Percentiles rank a stretch among this genome's conserved stretches.
Evolutionary conservation across 2,113 vertebrate genomes (phyloP).

Genomic region (Myiopsitta monachus): DNA sequence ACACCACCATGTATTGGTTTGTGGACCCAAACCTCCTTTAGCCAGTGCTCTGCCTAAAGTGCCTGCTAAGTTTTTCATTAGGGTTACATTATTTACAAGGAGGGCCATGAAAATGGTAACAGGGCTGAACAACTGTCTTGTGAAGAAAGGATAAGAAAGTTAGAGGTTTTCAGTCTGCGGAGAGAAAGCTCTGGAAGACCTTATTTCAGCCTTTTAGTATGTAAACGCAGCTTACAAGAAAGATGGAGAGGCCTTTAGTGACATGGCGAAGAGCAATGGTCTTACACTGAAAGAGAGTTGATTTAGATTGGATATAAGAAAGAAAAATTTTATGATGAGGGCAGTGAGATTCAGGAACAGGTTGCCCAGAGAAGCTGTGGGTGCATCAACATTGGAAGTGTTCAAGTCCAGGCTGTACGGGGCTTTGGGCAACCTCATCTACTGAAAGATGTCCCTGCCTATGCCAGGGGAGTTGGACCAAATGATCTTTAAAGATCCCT

Average conservation of each 20-base stretch:
- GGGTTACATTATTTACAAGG: not conserved
- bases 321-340: rapidly evolving
- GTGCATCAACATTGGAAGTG: not conserved
- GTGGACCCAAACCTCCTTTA: not conserved
- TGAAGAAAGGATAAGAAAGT: not conserved
- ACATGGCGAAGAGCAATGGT: not conserved
- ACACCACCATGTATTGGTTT: not conserved
- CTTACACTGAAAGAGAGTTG: not conserved
- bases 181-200: not conserved
- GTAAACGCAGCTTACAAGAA: not conserved
- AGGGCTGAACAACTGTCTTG: not conserved
- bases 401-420: not conserved
- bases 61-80: not conserved
- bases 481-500: not conserved
- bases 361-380: not conserved
- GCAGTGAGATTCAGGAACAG: not conserved
- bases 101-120: not conserved
- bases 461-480: not conserved
- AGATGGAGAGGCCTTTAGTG: not conserved
- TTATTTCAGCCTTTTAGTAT: not conserved
- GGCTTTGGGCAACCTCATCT: not conserved
- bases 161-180: not conserved
- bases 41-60: not conserved
- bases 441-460: not conserved
- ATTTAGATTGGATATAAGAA: not conserved